Evolutionary conservation across 2,797 vertebrate species (phyloP).

Genomic region (Hypotaenidia okinawae): DNA sequence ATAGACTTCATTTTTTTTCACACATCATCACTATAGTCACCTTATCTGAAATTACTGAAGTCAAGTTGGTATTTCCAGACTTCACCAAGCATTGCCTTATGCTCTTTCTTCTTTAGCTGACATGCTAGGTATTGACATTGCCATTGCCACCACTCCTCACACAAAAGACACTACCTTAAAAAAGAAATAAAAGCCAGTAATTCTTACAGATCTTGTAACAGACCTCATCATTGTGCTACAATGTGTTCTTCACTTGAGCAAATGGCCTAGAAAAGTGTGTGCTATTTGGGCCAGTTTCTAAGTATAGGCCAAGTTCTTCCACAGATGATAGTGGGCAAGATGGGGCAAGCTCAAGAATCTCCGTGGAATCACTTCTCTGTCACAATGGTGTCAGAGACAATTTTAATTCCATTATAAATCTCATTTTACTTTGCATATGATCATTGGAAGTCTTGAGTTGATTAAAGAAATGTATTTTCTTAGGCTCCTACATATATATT

Average conservation of each 20-base stretch:
- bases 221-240: neutral
- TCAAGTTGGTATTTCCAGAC: neutral
- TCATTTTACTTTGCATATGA: neutral
- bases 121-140: neutral
- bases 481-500: neutral
- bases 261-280: neutral
- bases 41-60: neutral
- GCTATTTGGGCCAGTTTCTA: neutral
- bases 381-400: neutral
- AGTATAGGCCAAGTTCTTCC: neutral
- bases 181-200: neutral
- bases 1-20: neutral
- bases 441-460: neutral
- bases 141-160: neutral
- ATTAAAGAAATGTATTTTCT: conserved; percentile 35
- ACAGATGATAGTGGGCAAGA: neutral
- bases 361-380: neutral
- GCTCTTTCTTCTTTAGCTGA: neutral
- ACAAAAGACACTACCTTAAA: neutral
- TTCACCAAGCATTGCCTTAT: neutral
- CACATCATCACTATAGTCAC: neutral
- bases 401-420: neutral
- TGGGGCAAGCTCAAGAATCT: neutral
- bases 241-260: neutral
- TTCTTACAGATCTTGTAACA: neutral